Percentiles rank a stretch among this genome's conserved stretches.
These are phyloP conservation scores for Gobio gobio DNA, from an alignment of 2,113 vertebrate genomes.

Conservation along the genomic window DNA sequence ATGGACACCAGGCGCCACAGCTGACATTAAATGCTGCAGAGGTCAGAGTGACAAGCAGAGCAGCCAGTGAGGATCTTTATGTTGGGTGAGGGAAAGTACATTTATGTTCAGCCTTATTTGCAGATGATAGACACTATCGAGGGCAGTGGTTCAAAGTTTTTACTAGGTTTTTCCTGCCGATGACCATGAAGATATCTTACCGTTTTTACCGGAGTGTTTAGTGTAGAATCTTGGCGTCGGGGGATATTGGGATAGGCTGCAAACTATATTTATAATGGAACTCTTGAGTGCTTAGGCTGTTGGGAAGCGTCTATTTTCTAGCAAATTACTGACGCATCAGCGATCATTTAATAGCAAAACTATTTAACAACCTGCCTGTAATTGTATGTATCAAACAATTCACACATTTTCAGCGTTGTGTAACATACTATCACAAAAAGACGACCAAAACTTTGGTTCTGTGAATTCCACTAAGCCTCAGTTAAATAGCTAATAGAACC, in stretches of 20 bases:
- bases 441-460: neutral
- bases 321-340: neutral
- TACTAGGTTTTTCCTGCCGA: neutral
- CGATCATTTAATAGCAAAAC: neutral
- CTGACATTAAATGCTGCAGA: constrained; percentile 38
- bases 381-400: neutral
- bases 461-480: neutral
- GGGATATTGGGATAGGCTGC: neutral
- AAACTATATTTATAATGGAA: constrained; percentile 18
- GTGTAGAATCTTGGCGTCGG: neutral
- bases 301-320: neutral
- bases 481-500: neutral
- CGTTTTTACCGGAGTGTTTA: neutral
- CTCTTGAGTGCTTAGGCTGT: neutral
- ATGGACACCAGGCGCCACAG: constrained; percentile 26
- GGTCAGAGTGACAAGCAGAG: constrained; percentile 23
- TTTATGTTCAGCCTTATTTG: constrained; percentile 9
- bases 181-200: constrained; percentile 1
- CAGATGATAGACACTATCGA: constrained; percentile 13
- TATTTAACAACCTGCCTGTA: neutral
- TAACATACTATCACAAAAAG: neutral
- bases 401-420: neutral
- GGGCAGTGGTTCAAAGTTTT: constrained; percentile 18
- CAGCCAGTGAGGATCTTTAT: constrained; percentile 18
- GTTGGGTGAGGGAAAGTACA: constrained; percentile 24